Conservation (phyloP, 2,797 vertebrate species). For the Salmo trutta region DNA sequence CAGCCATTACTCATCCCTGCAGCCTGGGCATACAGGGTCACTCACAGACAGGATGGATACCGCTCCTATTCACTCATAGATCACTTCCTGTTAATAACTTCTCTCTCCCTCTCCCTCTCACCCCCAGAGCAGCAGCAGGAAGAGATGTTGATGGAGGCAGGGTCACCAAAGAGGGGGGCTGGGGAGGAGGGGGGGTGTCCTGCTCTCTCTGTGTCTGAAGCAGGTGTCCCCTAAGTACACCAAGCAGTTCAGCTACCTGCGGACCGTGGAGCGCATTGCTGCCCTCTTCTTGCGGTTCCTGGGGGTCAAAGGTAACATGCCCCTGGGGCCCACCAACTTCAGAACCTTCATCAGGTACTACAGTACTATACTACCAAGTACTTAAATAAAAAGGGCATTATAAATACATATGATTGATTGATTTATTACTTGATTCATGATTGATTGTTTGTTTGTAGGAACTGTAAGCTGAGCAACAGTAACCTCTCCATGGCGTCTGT, state of each 20-base stretch:
- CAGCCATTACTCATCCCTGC: slow-evolving; percentile 16
- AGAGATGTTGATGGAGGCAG: slow-evolving; percentile 37
- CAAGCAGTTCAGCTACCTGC: slow-evolving; percentile 89
- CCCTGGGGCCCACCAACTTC: slow-evolving; percentile 91
- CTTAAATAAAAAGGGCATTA: background rate
- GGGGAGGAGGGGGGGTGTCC: slow-evolving; percentile 17
- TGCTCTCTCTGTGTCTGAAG: slow-evolving; percentile 90
- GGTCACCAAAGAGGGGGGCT: slow-evolving; percentile 17
- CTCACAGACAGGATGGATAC: too few relatives aligned
- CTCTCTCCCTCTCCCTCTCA: background rate
- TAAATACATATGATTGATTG: too few relatives aligned
- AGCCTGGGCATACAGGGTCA: too few relatives aligned
- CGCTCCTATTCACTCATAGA: too few relatives aligned
- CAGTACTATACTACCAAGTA: background rate
- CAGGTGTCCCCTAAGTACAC: slow-evolving; percentile 95
- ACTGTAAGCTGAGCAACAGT: slow-evolving; percentile 89
- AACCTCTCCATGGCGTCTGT: slow-evolving; percentile 91
- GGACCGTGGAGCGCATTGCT: slow-evolving; percentile 86
- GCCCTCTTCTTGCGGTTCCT: slow-evolving; percentile 91
- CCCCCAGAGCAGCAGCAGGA: slow-evolving; percentile 53
- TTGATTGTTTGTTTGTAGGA: slow-evolving; percentile 67
- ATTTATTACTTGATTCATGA: background rate
- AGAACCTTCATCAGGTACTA: slow-evolving; percentile 90
- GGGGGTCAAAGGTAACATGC: slow-evolving; percentile 90
- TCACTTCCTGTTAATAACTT: background rate